phyloP scores from a whole-genome alignment of 2,797 vertebrate genomes.

The Octomys mimax region DNA sequence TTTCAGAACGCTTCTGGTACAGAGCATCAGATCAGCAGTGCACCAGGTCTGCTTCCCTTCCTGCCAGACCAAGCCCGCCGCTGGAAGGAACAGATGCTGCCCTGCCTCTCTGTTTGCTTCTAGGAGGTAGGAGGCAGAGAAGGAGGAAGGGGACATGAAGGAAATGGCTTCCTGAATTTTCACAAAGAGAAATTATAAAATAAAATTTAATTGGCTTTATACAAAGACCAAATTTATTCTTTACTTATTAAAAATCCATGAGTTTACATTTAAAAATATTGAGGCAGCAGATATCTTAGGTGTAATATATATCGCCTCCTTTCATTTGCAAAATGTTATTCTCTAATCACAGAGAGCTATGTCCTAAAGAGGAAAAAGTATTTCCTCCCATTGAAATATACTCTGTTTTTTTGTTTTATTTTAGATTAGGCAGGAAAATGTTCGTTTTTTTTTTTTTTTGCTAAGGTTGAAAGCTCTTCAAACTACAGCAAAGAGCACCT shows the following conservation, averaged over 20 bases:
- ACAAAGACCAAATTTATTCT: constrained; percentile 45
- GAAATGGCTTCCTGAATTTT: constrained; percentile 51
- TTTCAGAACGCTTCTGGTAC: constrained; percentile 17
- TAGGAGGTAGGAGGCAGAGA: background rate
- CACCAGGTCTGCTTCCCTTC: background rate
- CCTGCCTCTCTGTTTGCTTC: background rate
- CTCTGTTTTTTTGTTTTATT: constrained; percentile 55
- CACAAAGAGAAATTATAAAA: constrained; percentile 15
- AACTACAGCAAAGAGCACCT: constrained; percentile 95
- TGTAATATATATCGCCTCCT: background rate
- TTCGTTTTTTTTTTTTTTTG: constrained; percentile 96
- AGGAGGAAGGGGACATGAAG: background rate
- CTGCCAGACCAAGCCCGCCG: background rate
- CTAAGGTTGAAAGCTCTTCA: constrained; percentile 99
- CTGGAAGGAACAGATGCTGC: background rate
- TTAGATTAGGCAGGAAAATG: constrained; percentile 97
- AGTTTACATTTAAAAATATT: constrained; percentile 57
- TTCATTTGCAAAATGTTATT: constrained; percentile 38
- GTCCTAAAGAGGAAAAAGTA: constrained; percentile 30
- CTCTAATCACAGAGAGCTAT: constrained; percentile 36
- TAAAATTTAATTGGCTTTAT: constrained; percentile 45
- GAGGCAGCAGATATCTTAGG: background rate
- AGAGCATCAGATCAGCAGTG: background rate
- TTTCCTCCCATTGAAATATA: constrained; percentile 37
- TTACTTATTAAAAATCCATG: constrained; percentile 16